Base-by-base conservation (phyloP, 2,113 vertebrate genomes). In the Vulpes vulpes region DNA sequence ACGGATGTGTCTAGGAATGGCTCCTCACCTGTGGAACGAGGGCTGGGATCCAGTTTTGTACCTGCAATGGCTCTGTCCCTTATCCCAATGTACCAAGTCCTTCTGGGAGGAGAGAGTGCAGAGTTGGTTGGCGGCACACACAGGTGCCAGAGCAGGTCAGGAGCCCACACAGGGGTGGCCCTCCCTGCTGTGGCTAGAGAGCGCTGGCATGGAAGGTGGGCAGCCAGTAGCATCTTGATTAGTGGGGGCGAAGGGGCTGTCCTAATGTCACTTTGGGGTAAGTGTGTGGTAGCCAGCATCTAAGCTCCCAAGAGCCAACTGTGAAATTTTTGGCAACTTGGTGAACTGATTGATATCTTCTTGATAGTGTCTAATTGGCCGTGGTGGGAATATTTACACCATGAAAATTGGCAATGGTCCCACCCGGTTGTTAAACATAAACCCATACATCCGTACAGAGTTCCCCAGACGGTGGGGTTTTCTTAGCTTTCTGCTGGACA, bases 401-500 rank as follows among this genome's bases (percentile, higher is more conserved):
- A 15, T 35, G 23, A 83, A 64, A 17, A 22, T 1, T 25, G 65
- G 22, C 30, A 53, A 1, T 3, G 8, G 23, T 49, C 43, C 5
- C 19, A 11, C 22, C 55, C 2, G 2, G 19, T 4, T 82, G 32
- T 49, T 53, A 2, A 71, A 59, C 22, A 19, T n/a, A 59, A 64
- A 23, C 25, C 53, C 86, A 25, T 15, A 43, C 1, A 11, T 65
- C 11, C 23, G 8, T 43, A 3, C 6, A 0, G 1, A 65, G 10
- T 14, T 27, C 10, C 20, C 60, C 0, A 43, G n/a, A 69, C 38
- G 38, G 38, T 14, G 14, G 43, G 20, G 12, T 32, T 87, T 84
- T 71, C 82, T 89, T 43, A 51, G 85, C 49, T 35, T 35, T 1
- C 20, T 8, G 9, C 82, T 64, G 30, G 49, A 49, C 5, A 19